These are phyloP conservation scores for Drosophila simulans DNA, from an alignment of 1,140 invertebrate species.

Conservation along the genomic window DNA sequence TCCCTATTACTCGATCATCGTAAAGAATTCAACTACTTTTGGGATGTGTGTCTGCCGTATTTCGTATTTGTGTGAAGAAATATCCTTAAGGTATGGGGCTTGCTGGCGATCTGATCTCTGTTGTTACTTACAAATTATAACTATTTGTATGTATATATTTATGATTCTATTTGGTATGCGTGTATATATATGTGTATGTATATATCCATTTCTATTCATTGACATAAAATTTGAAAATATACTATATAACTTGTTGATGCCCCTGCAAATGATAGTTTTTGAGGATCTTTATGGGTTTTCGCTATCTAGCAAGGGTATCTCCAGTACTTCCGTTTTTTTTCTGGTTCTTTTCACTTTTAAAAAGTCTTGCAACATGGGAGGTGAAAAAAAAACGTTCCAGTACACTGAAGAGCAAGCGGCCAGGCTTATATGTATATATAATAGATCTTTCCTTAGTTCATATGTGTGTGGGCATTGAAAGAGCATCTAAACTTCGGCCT, in stretches of 20 bases:
- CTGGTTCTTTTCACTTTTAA: constrained; percentile 14
- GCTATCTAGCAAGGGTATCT: constrained; percentile 7
- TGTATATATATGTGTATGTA: constrained; percentile 41
- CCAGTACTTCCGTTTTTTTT: neutral
- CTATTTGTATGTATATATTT: constrained; percentile 51
- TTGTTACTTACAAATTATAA: constrained; percentile 58
- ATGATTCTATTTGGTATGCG: constrained; percentile 47
- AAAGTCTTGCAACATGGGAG: constrained; percentile 24
- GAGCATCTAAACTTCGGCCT: constrained; percentile 71
- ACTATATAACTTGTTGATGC: constrained; percentile 30
- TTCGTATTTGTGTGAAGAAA: constrained; percentile 10
- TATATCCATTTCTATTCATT: constrained; percentile 54
- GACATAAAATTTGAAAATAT: constrained; percentile 65
- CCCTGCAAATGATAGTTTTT: constrained; percentile 4
- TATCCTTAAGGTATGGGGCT: constrained; percentile 20
- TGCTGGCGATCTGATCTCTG: constrained; percentile 16
- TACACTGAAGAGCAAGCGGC: constrained; percentile 20
- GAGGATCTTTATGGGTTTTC: neutral
- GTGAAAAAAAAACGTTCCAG: constrained; percentile 13
- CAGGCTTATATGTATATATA: constrained; percentile 35
- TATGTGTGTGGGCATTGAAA: constrained; percentile 23
- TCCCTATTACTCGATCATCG: constrained; percentile 9
- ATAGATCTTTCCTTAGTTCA: constrained; percentile 17
- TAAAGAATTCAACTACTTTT: constrained; percentile 13
- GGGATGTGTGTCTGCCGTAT: constrained; percentile 21